Percentiles rank a stretch among this genome's conserved stretches.
Evolutionary conservation across 1,140 invertebrate genomes (phyloP).

Genomic region (Popillia japonica): DNA sequence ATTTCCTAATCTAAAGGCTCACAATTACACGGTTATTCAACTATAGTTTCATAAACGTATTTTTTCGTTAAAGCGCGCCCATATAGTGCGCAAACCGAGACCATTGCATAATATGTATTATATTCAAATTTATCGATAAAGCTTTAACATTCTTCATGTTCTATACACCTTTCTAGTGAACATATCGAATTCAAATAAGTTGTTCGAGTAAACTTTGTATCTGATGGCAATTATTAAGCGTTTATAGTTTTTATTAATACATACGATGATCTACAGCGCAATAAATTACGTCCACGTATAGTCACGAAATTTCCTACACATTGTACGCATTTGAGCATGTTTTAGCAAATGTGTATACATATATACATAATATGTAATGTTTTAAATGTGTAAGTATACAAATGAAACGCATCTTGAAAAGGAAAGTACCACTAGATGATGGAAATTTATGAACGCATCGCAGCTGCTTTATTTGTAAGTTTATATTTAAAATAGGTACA

Average conservation of each 20-base stretch:
- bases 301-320: slow-evolving; percentile 13
- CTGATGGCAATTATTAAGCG: background rate
- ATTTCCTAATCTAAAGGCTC: background rate
- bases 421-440: background rate
- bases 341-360: too few relatives aligned
- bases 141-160: background rate
- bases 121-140: background rate
- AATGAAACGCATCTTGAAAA: slow-evolving; percentile 2
- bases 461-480: slow-evolving; percentile 18
- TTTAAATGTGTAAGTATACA: background rate
- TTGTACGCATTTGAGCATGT: background rate
- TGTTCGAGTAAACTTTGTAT: background rate
- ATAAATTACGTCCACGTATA: background rate
- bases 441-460: background rate
- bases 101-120: background rate
- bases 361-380: background rate
- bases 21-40: background rate
- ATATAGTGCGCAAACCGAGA: background rate
- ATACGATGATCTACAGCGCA: background rate
- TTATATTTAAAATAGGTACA: slow-evolving; percentile 8
- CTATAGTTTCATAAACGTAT: background rate
- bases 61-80: background rate
- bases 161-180: background rate
- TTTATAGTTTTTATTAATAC: background rate
- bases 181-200: background rate